Conservation (phyloP, 1,140 invertebrate genomes). For the Drosophila sp. region DNA sequence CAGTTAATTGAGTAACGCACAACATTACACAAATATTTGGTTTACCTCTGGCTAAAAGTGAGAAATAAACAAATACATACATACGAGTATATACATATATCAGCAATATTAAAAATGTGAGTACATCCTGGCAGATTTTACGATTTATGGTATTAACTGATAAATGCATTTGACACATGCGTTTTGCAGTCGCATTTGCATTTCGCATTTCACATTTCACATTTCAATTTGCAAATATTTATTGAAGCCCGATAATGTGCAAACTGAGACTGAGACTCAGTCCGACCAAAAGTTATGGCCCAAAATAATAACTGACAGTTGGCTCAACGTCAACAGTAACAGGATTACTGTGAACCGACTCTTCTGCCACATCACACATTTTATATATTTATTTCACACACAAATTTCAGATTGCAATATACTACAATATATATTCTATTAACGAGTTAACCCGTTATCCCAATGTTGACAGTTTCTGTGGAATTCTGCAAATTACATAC, state of each 20-base stretch:
- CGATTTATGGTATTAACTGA: constrained; percentile 57
- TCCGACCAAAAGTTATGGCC: constrained; percentile 3
- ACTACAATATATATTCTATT: too few species aligned
- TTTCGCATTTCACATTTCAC: too few species aligned
- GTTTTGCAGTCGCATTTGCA: constrained; percentile 36
- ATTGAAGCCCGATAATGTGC: constrained; percentile 36
- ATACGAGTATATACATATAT: not conserved
- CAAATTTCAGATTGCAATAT: too few species aligned
- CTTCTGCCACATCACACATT: not conserved
- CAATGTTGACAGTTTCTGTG: too few species aligned
- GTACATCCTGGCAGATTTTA: constrained; percentile 26
- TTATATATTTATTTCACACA: constrained; percentile 7
- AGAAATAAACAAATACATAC: not conserved
- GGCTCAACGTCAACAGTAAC: constrained; percentile 10
- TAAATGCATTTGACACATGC: constrained; percentile 46
- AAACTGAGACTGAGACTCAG: not conserved
- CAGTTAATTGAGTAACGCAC: constrained; percentile 67
- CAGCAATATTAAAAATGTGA: too few species aligned
- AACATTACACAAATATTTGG: constrained; percentile 63
- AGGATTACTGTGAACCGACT: not conserved
- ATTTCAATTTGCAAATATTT: constrained; percentile 62
- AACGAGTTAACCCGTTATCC: not conserved
- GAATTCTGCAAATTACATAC: too few species aligned
- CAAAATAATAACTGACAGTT: constrained; percentile 23
- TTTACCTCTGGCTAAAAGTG: constrained; percentile 52